Percentiles rank a stretch among this genome's conserved stretches.
Evolutionary conservation across 2,797 vertebrate genomes (phyloP).

Genomic region (Ceryle rudis): DNA sequence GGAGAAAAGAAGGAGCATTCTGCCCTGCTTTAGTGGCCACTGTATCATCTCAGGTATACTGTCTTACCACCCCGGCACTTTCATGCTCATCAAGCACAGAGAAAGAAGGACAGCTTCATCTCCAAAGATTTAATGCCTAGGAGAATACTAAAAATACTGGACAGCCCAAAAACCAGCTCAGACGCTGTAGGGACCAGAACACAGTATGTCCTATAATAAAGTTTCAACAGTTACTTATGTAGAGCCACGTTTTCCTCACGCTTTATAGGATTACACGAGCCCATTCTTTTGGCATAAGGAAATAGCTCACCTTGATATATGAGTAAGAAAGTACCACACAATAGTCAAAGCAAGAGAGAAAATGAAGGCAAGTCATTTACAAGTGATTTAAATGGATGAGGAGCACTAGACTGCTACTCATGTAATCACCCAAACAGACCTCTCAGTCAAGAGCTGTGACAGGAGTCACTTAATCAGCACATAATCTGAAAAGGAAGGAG

Average conservation of each 20-base stretch:
- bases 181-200: not conserved
- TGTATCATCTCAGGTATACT: not conserved
- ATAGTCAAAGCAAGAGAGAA: not conserved
- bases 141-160: not conserved
- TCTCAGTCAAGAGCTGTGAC: constrained; percentile 17
- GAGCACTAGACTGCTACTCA: not conserved
- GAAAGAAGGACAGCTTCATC: not conserved
- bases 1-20: not conserved
- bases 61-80: not conserved
- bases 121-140: not conserved
- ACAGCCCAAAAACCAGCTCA: not conserved
- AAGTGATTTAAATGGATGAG: constrained; percentile 27
- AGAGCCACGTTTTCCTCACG: not conserved
- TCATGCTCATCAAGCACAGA: not conserved
- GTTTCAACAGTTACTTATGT: not conserved
- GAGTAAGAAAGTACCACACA: not conserved
- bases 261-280: not conserved
- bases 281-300: not conserved
- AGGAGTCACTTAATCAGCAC: not conserved
- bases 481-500: not conserved
- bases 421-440: constrained; percentile 11
- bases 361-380: constrained; percentile 12
- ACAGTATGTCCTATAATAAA: not conserved
- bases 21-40: not conserved
- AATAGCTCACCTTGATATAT: constrained; percentile 17